Evolutionary conservation across 2,797 vertebrate genomes (phyloP).

Genomic region (Hapalemur alaotrensis): DNA sequence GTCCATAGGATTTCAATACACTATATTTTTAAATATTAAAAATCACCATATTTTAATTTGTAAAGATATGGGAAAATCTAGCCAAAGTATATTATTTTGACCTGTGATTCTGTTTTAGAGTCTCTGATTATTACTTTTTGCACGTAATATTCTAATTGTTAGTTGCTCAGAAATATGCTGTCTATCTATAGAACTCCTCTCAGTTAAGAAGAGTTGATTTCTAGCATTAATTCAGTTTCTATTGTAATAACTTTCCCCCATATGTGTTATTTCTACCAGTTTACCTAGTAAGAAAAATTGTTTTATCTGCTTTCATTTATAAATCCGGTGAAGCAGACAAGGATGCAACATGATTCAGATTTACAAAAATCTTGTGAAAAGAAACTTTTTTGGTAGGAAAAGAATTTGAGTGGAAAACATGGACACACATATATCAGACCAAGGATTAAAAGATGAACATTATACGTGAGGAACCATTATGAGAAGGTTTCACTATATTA

Average conservation of each 20-base stretch:
- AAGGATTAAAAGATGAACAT: constrained; percentile 71
- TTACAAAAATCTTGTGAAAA: constrained; percentile 12
- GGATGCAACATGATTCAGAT: too few species aligned
- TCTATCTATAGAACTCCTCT: background rate
- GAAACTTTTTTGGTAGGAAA: constrained; percentile 48
- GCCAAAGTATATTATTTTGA: background rate
- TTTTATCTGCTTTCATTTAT: background rate
- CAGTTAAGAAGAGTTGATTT: background rate
- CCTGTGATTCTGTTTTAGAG: background rate
- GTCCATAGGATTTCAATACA: background rate
- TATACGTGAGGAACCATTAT: constrained; percentile 64
- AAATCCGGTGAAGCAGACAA: background rate
- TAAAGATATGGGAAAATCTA: background rate
- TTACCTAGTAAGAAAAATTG: background rate
- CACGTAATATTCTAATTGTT: background rate
- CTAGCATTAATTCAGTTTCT: background rate
- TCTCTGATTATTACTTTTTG: background rate
- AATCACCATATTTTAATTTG: background rate
- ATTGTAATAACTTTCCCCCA: background rate
- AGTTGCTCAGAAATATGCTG: background rate
- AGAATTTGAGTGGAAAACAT: constrained; percentile 64
- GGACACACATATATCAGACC: constrained; percentile 56
- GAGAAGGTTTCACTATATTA: constrained; percentile 53
- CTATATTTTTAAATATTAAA: background rate
- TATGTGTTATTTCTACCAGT: background rate